Percentiles rank a stretch among this genome's conserved stretches.
phyloP scores from a whole-genome alignment of 2,797 vertebrate genomes.

The Macropodus opercularis region DNA sequence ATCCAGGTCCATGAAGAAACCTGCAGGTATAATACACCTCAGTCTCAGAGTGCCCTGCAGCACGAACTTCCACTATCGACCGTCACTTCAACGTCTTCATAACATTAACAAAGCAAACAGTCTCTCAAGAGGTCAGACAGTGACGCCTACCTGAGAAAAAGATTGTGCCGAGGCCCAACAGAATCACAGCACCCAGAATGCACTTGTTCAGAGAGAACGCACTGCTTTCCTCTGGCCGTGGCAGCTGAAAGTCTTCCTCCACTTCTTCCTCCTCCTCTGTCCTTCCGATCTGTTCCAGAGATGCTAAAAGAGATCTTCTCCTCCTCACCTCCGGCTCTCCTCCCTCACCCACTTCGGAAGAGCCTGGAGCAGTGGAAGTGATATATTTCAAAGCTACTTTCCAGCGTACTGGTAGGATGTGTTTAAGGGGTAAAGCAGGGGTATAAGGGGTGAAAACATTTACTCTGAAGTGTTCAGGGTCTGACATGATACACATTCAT shows the following conservation, averaged over 20 bases:
- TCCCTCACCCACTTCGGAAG: conserved; percentile 46
- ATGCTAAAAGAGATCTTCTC: conserved; percentile 70
- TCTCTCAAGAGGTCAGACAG: not conserved
- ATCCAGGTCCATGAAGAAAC: conserved; percentile 83
- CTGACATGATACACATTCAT: conserved; percentile 10
- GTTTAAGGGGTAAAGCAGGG: not conserved
- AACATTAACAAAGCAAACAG: not conserved
- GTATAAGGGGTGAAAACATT: conserved; percentile 17
- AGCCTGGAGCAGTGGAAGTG: conserved; percentile 31
- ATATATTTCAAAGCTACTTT: not conserved
- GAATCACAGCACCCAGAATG: conserved; percentile 82
- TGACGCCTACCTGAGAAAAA: conserved; percentile 80
- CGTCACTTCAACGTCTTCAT: not conserved
- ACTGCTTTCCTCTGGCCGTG: conserved; percentile 65
- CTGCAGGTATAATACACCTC: conserved; percentile 81
- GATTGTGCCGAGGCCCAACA: conserved; percentile 82
- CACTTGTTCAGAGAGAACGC: conserved; percentile 85
- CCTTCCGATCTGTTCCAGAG: conserved; percentile 71
- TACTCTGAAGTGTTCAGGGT: not conserved
- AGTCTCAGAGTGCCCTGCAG: conserved; percentile 57
- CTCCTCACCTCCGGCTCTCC: conserved; percentile 68
- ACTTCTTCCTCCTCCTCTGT: conserved; percentile 73
- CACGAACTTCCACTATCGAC: conserved; percentile 4
- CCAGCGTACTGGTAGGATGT: conserved; percentile 1
- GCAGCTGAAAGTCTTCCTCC: conserved; percentile 74